A percentile compares a stretch with the other conserved stretches of the same genome.
These are phyloP conservation scores for Beroe ovata DNA, from an alignment of 37 sponge, comb jelly and placozoan species.

Conservation along the genomic window DNA sequence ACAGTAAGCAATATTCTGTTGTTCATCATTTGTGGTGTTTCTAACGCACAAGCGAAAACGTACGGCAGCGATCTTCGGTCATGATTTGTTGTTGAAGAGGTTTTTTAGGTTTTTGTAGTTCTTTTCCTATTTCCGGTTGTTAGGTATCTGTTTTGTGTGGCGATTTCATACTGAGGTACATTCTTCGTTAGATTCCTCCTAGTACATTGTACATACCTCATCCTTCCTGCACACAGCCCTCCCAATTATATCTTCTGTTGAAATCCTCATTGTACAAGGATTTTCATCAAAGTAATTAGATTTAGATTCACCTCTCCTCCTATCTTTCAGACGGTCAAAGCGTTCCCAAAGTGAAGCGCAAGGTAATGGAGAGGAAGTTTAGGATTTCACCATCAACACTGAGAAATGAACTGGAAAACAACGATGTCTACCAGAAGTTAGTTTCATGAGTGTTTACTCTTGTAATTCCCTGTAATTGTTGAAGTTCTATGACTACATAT, in stretches of 20 bases:
- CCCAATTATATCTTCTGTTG: background rate
- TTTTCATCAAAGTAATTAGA: background rate
- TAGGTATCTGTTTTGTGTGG: background rate
- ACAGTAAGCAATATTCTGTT: background rate
- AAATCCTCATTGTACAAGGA: background rate
- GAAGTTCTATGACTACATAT: too few species aligned
- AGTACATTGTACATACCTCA: too few species aligned
- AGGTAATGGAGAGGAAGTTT: conserved; percentile 62
- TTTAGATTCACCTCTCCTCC: too few species aligned
- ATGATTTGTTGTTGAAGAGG: background rate
- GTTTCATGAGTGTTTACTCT: too few species aligned
- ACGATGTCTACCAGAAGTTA: conserved; percentile 55
- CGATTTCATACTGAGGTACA: too few species aligned
- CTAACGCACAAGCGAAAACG: background rate
- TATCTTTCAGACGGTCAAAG: background rate
- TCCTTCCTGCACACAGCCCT: background rate
- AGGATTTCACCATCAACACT: conserved; percentile 58
- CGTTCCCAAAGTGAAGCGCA: conserved; percentile 31
- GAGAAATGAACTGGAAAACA: conserved; percentile 63
- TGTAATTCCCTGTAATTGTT: too few species aligned
- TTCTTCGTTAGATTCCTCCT: too few species aligned
- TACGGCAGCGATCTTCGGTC: background rate
- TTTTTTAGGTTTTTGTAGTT: background rate
- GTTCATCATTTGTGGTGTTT: background rate
- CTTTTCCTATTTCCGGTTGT: background rate